Evolutionary conservation across 1,140 invertebrate genomes (phyloP).

Genomic region (Diachasma alloeum): DNA sequence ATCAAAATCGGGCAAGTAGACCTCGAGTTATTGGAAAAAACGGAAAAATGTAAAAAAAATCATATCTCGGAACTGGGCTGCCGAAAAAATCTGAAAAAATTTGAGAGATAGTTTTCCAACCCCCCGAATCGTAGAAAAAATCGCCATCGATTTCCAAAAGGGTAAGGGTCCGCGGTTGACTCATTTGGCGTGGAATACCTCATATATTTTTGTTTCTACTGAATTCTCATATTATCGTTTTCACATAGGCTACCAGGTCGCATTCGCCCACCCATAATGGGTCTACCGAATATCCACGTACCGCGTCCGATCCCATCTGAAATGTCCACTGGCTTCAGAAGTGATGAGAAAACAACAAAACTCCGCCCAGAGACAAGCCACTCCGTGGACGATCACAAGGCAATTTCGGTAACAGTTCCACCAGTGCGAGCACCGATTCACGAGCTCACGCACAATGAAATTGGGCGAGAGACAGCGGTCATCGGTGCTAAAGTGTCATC

Average conservation of each 20-base stretch:
- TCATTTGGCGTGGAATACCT: too few relatives aligned
- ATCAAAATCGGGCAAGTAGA: too few relatives aligned
- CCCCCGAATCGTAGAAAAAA: too few relatives aligned
- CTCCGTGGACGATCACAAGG: conserved; percentile 14
- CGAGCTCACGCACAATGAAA: neutral
- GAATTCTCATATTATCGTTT: too few relatives aligned
- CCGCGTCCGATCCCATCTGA: conserved; percentile 28
- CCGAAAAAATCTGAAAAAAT: too few relatives aligned
- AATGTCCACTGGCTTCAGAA: conserved; percentile 28
- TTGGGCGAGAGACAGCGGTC: conserved; percentile 50
- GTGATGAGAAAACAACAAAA: conserved; percentile 46
- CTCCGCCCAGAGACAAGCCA: conserved; percentile 43
- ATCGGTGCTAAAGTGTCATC: conserved; percentile 45
- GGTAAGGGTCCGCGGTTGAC: too few relatives aligned
- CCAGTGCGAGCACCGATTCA: neutral
- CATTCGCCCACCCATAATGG: conserved; percentile 51
- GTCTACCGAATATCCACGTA: conserved; percentile 45
- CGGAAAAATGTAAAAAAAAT: too few relatives aligned
- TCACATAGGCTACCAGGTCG: conserved; percentile 25
- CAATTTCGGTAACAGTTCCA: conserved; percentile 18
- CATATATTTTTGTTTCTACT: neutral
- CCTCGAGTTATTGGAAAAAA: too few relatives aligned
- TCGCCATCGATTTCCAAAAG: too few relatives aligned
- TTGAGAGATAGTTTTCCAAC: too few relatives aligned
- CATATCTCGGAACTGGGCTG: too few relatives aligned